Percentiles rank a stretch among this genome's conserved stretches.
phyloP scores from a whole-genome alignment of 2,797 vertebrate species.

The Oreortyx pictus region DNA sequence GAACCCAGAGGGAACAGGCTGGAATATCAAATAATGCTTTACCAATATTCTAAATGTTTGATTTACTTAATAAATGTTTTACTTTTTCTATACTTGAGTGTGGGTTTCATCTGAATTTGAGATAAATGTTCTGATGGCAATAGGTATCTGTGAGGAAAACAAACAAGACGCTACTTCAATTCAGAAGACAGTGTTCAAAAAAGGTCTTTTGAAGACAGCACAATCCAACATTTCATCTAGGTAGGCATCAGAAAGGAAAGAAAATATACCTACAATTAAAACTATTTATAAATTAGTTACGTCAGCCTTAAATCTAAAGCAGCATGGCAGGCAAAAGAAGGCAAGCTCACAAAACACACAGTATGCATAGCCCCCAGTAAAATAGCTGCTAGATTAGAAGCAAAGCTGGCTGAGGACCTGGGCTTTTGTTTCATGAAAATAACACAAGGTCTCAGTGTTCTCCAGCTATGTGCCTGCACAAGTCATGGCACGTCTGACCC shows the following conservation, averaged over 20 bases:
- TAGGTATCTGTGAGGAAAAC: background rate
- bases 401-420: background rate
- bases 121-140: background rate
- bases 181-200: background rate
- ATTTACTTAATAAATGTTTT: background rate
- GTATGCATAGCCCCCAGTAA: background rate
- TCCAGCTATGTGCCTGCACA: rapidly evolving
- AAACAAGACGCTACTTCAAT: background rate
- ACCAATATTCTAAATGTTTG: background rate
- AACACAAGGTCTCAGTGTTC: background rate
- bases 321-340: background rate
- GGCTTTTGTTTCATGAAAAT: background rate
- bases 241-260: background rate
- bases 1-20: background rate
- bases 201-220: background rate
- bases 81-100: background rate
- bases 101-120: background rate
- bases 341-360: background rate
- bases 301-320: background rate
- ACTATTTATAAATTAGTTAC: background rate
- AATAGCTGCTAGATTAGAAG: background rate
- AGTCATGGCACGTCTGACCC: background rate
- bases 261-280: background rate
- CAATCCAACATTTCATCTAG: background rate
- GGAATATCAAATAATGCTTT: background rate